These are phyloP conservation scores for Lydus trimaculatus DNA, from an alignment of 2,888 invertebrate species.

Conservation along the genomic window DNA sequence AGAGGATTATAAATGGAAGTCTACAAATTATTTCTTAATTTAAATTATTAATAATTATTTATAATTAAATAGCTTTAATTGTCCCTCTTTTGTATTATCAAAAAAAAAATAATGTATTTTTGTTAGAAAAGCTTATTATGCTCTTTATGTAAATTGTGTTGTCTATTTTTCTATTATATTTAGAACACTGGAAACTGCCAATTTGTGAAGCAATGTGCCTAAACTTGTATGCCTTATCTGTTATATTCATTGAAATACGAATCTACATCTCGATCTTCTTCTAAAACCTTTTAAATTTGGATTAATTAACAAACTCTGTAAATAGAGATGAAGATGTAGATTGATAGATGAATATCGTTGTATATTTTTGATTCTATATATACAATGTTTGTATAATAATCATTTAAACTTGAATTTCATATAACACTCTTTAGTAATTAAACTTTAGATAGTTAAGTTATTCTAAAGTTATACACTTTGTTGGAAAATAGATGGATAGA, in stretches of 20 bases:
- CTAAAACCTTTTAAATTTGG: too few relatives aligned
- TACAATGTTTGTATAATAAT: not conserved
- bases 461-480: too few relatives aligned
- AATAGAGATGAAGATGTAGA: not conserved
- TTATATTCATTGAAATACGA: not conserved
- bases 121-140: not conserved
- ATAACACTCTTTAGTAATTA: not conserved
- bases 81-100: not conserved
- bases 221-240: not conserved
- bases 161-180: not conserved
- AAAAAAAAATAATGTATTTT: not conserved
- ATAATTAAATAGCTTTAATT: constrained; percentile 4
- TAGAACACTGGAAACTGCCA: not conserved
- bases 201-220: constrained; percentile 4
- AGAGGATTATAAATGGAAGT: constrained; percentile 69
- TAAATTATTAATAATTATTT: too few relatives aligned
- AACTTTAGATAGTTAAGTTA: too few relatives aligned
- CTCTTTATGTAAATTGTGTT: not conserved
- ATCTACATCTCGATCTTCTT: not conserved
- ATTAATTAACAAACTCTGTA: not conserved
- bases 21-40: not conserved
- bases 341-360: not conserved
- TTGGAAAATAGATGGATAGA: too few relatives aligned
- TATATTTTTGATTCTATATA: not conserved
- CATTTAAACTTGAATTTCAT: not conserved